A percentile compares a stretch with the other conserved stretches of the same genome.
phyloP scores from a whole-genome alignment of 2,113 vertebrate genomes.

The Aplodontia rufa region DNA sequence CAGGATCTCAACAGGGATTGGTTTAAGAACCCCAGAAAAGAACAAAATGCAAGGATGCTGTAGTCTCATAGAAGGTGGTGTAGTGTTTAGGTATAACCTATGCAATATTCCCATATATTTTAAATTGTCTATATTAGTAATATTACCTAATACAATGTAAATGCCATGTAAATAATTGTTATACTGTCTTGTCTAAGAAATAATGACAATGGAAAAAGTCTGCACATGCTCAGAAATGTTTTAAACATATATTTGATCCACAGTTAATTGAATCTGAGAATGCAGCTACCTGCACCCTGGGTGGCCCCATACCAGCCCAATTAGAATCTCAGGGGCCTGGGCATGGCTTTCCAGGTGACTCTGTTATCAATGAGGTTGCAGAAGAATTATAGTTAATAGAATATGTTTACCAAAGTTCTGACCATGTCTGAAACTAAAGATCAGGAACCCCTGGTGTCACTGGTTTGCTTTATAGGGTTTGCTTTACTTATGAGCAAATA shows the following conservation, averaged over 20 bases:
- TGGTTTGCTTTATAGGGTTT: neutral
- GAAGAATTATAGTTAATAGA: neutral
- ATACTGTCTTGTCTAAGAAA: neutral
- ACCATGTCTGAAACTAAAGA: neutral
- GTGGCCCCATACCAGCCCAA: neutral
- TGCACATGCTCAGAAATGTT: neutral
- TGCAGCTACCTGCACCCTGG: neutral
- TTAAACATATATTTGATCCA: neutral
- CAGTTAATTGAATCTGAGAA: neutral
- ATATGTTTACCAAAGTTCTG: neutral
- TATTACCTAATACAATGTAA: neutral
- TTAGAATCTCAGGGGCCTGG: neutral
- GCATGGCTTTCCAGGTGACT: neutral
- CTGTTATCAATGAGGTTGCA: neutral
- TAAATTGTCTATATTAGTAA: neutral
- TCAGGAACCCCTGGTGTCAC: fast-evolving
- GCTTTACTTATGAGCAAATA: neutral
- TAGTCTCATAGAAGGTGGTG: neutral
- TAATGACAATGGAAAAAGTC: neutral
- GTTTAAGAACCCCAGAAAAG: neutral
- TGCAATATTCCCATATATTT: neutral
- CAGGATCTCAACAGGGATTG: neutral
- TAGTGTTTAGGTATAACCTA: neutral
- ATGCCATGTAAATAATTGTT: neutral
- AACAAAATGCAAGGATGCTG: neutral